Evolutionary conservation across 2,113 vertebrate genomes (phyloP), one percentile per base, ranked within the genome.

Genomic region (Candoia aspera): DNA sequence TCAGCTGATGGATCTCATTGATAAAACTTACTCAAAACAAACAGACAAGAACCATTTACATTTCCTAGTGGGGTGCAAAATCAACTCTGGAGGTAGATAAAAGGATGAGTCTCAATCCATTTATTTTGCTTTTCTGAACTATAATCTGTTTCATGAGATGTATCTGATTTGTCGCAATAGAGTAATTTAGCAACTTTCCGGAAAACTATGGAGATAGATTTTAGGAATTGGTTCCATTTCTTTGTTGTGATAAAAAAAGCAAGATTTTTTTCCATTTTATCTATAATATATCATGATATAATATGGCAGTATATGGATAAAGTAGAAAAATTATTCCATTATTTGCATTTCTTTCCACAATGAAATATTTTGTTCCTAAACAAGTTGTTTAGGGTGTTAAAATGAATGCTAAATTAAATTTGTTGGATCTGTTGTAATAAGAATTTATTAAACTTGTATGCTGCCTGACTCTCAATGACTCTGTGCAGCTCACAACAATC

Each of bases 21-120:
- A 85, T 92, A 94, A 94, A 94, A 87, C 8, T 87, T 64, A 46
- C 19, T 42, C 21, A 64, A 88, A 84, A 53, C 62, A 89, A 86
- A 33, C 58, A 87, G 46, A 33, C 8, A 2, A 24, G 8, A 79
- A 42, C 37, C 21, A 3, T 90, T 68, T 86, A 26, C 19, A 90
- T 91, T 87, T 92, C 64, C 73, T 57, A 94, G 79, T 59, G 49
- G 86, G 46, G 42, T 90, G 62, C 90, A 37, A 79, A 79, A 37
- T 79, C 33, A 33, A 8, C n/a, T 19, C 19, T 37, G 68, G n/a
- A 37, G 8, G 33, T 79, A 79, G 68, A 79, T 79, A 79, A 79
- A 79, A 79, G 33, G 2, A 37, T 8, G 68, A 8, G 15, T 42
- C 37, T 79, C 73, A 42, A 17, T 42, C 33, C 17, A 79, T 42